A percentile compares a stretch with the other conserved stretches of the same genome.
These are phyloP conservation scores for Chrysogorgia sp. DNA, from an alignment of 92 coral and sea anemone species.

Conservation along the genomic window DNA sequence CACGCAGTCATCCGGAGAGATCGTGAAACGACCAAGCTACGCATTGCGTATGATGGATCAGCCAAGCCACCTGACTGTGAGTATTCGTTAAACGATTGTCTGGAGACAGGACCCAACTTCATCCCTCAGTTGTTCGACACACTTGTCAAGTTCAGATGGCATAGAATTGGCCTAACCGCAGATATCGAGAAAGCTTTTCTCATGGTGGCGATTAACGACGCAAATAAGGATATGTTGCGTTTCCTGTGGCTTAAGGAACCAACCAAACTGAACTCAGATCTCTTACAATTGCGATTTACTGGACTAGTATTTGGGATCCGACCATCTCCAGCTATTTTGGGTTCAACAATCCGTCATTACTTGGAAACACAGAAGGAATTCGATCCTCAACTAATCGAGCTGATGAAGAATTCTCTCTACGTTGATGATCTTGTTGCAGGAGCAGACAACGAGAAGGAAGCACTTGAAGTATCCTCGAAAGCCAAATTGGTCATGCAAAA, in stretches of 20 bases:
- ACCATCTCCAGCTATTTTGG: slow-evolving; percentile 46
- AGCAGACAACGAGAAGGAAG: slow-evolving; percentile 26
- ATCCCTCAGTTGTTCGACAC: slow-evolving; percentile 50
- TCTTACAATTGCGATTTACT: slow-evolving; percentile 37
- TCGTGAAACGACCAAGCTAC: slow-evolving; percentile 48
- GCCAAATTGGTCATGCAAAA: slow-evolving; percentile 9
- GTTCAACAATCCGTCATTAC: slow-evolving; percentile 36
- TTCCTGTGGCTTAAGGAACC: slow-evolving; percentile 57
- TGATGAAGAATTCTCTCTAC: slow-evolving; percentile 24
- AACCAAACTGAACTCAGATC: slow-evolving; percentile 27
- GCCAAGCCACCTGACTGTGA: slow-evolving; percentile 37
- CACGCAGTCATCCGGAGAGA: slow-evolving; percentile 51
- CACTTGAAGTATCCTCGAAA: background rate
- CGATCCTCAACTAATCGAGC: slow-evolving; percentile 27
- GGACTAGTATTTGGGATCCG: slow-evolving; percentile 43
- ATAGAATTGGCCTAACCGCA: slow-evolving; percentile 38
- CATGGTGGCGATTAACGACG: slow-evolving; percentile 48
- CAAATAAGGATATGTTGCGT: slow-evolving; percentile 41
- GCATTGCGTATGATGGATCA: slow-evolving; percentile 50
- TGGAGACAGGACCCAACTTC: slow-evolving; percentile 47
- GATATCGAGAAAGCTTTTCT: slow-evolving; percentile 27
- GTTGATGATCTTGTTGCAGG: slow-evolving; percentile 47
- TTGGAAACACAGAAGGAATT: slow-evolving; percentile 14
- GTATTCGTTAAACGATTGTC: slow-evolving; percentile 46
- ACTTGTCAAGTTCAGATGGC: slow-evolving; percentile 44